Evolutionary conservation across 2,888 invertebrate genomes (phyloP), one percentile per base, ranked within the genome.

Genomic region (Cryptus viduatorius): DNA sequence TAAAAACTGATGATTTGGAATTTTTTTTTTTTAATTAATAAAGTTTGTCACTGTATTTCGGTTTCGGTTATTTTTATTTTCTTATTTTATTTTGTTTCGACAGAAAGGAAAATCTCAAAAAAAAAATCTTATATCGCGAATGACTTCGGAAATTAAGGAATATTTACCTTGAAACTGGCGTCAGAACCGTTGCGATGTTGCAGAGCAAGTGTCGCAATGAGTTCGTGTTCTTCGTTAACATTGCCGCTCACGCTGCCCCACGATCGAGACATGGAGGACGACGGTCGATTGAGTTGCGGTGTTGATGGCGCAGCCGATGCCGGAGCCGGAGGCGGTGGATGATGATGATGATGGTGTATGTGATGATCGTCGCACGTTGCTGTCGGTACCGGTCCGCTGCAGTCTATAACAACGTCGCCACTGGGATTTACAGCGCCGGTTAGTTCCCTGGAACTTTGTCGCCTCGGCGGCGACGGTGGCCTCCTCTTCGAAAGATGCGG

Each of bases 391-490:
- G 94, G 94, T 44, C 94, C 94, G 83, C 94, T 94, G 88, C 94
- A 94, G 87, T 94, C 94, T 87, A 94, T 94, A 46, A 94, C 93
- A 31, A 94, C 91, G 83, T 94, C 94, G 37, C 88, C 87, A 29
- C 82, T 86, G 7, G 88, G 59, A 88, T 89, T 72, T 80, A 88
- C 82, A 29, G 75, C 65, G 24, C 80, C 82, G 76, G 89, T 84
- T 48, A 90, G 87, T 46, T 92, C 92, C 79, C 93, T 90, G 4
- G 94, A 94, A 83, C 93, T 96, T 90, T 96, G 97, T 1, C 97
- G 95, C 87, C 97, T 96, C 0, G 97, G 97, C 0, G 97, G 97
- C 85, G 97, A 97, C 0, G 97, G 97, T 0, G 97, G 97, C 72
- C 97, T 96, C 91, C 97, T 96, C 90, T 97, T 96, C 59, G 96